Evolutionary conservation across 2,888 invertebrate genomes (phyloP), one percentile per base, ranked within the genome.

Genomic region (Schrankia costaestrigalis): DNA sequence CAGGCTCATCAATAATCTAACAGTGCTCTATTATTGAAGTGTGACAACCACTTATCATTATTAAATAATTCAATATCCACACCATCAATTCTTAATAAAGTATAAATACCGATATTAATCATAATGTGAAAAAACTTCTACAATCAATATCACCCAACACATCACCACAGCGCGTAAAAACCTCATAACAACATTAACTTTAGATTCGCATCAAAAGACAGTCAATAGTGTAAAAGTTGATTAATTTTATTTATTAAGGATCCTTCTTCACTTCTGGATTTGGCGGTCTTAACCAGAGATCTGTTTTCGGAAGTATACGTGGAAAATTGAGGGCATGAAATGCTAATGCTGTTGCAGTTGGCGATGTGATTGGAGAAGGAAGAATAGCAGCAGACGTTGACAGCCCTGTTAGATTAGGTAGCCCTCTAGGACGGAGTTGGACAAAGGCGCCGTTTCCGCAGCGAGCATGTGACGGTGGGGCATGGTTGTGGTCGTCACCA

Each of bases 391-490:
- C 56, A 0, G 64, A 26, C 12, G 57, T 44, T 2, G 59, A 40
- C 3, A 62, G 37, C 11, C 51, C 39, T 15, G 61, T 33, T 11
- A 64, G 46, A 13, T 46, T 39, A n/a, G 60, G 38, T 3, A 52
- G 33, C 26, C 56, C 55, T 41, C 81, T 69, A 9, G 85, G 86
- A 15, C 78, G 74, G n/a, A 87, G 71, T 56, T 81, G 81, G 7
- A 87, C 85, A 51, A 86, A 86, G 14, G 85, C 82, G 2, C 87
- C 87, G 53, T 86, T 85, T 2, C 86, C 86, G 42, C 81, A 85
- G n/a, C 86, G 79, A 9, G 85, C 86, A 49, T 87, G 85, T 1
- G 83, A 83, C 0, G 87, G 87, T 9, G 85, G 84, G 17, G 81
- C 75, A 54, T 87, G 87, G 47, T 86, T 86, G 47, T 86, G 86